Evolutionary conservation across 2,113 vertebrate genomes (phyloP).

Genomic region (Corythoichthys intestinalis): DNA sequence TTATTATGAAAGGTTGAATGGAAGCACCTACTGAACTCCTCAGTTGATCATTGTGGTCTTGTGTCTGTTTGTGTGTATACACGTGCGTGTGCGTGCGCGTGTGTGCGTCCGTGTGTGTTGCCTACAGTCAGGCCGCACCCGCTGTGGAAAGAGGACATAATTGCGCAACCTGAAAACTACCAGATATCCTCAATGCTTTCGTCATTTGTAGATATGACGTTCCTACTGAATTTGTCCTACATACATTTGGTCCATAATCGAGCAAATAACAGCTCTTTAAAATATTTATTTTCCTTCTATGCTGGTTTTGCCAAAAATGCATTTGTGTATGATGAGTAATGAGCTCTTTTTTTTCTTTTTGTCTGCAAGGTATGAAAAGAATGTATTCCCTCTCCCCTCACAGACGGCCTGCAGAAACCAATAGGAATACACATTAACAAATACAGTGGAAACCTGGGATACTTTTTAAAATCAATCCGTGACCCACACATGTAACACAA

Average conservation of each 20-base stretch:
- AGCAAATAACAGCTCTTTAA: background rate
- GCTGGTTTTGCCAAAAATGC: constrained; percentile 1
- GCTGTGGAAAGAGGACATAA: constrained; percentile 32
- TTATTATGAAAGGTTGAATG: constrained; percentile 22
- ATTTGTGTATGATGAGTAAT: constrained; percentile 24
- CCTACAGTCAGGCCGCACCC: constrained; percentile 43
- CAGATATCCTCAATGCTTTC: constrained; percentile 18
- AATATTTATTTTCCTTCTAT: background rate
- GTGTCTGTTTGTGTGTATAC: no score
- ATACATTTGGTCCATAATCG: background rate
- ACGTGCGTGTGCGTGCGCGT: background rate
- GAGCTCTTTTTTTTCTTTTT: constrained; percentile 37
- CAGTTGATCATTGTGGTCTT: background rate
- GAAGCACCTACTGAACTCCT: background rate
- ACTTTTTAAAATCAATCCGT: no score
- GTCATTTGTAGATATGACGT: background rate
- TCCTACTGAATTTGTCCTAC: background rate
- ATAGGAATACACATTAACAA: background rate
- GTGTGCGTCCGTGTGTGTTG: background rate
- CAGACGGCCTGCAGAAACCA: background rate
- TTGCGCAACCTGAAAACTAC: constrained; percentile 49
- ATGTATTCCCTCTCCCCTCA: constrained; percentile 14
- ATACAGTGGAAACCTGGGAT: no score
- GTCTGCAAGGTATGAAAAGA: constrained; percentile 37
- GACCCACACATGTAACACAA: no score